Percentiles rank a stretch among this genome's conserved stretches.
These are phyloP conservation scores for Taeniopygia guttata DNA, from an alignment of 2,797 vertebrate genomes.

Conservation along the genomic window DNA sequence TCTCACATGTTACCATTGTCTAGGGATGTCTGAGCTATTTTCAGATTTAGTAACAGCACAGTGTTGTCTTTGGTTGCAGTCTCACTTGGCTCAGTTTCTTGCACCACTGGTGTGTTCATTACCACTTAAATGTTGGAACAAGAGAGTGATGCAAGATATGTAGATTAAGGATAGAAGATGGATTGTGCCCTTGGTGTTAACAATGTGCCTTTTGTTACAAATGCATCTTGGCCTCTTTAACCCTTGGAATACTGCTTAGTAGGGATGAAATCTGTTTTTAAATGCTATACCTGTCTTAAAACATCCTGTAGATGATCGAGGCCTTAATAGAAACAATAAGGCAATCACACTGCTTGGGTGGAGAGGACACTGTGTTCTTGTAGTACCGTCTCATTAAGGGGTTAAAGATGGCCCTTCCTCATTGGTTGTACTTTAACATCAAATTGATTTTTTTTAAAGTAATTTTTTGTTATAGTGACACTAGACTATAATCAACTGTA, in stretches of 20 bases:
- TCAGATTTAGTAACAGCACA: slow-evolving; percentile 70
- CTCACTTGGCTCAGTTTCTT: slow-evolving; percentile 72
- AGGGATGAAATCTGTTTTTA: slow-evolving; percentile 69
- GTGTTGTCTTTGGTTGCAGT: slow-evolving; percentile 74
- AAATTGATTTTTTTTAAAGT: slow-evolving; percentile 69
- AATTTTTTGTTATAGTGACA: slow-evolving; percentile 76
- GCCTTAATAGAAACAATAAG: slow-evolving; percentile 79
- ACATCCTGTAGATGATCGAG: slow-evolving; percentile 66
- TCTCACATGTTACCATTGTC: slow-evolving; percentile 76
- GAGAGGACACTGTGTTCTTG: slow-evolving; percentile 61
- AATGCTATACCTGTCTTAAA: slow-evolving; percentile 73
- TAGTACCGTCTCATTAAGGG: slow-evolving; percentile 54
- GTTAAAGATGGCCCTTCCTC: slow-evolving; percentile 75
- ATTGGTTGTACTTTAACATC: slow-evolving; percentile 79
- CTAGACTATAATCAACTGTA: slow-evolving; percentile 75
- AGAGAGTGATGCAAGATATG: slow-evolving; percentile 64
- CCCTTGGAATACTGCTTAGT: slow-evolving; percentile 67
- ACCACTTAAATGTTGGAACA: slow-evolving; percentile 64
- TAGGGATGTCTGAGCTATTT: slow-evolving; percentile 74
- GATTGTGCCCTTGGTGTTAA: slow-evolving; percentile 85
- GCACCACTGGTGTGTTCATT: slow-evolving; percentile 68
- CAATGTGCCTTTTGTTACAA: slow-evolving; percentile 91
- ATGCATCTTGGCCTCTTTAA: slow-evolving; percentile 78
- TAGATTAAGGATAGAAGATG: slow-evolving; percentile 75
- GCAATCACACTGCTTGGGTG: slow-evolving; percentile 50